Conservation (phyloP, 2,888 invertebrate species). For the Macrosiphum euphorbiae region DNA sequence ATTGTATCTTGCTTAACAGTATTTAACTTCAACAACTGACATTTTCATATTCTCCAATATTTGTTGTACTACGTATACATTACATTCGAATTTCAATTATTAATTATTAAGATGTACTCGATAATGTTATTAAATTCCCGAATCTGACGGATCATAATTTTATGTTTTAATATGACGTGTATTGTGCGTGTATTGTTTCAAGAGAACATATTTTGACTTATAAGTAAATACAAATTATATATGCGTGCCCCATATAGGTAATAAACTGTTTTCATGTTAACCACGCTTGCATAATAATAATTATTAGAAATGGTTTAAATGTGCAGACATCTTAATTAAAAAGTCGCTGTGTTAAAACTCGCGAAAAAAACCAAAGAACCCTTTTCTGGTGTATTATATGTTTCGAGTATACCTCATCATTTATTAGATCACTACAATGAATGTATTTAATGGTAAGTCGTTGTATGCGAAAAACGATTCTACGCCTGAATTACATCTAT, state of each 20-base stretch:
- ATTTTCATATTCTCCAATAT: background rate
- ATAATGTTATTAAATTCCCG: background rate
- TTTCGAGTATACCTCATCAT: background rate
- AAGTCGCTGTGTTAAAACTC: background rate
- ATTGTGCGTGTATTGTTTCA: background rate
- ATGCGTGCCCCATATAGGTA: background rate
- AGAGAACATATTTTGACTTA: background rate
- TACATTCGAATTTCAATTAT: background rate
- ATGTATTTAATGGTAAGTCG: background rate
- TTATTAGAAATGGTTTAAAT: background rate
- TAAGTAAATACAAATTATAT: background rate
- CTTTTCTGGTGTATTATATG: background rate
- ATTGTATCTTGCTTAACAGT: background rate
- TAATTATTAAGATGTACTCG: background rate
- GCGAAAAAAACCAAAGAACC: background rate
- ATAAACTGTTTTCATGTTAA: background rate
- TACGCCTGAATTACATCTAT: background rate
- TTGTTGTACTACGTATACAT: background rate
- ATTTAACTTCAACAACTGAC: background rate
- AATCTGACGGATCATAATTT: background rate
- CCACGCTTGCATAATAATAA: background rate
- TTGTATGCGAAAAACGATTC: background rate
- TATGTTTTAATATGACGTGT: too few relatives aligned
- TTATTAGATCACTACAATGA: background rate
- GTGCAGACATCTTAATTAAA: background rate